Evolutionary conservation across 2,797 vertebrate species (phyloP), one percentile per base, ranked within the genome.

Genomic region (Pantherophis vulpinus): DNA sequence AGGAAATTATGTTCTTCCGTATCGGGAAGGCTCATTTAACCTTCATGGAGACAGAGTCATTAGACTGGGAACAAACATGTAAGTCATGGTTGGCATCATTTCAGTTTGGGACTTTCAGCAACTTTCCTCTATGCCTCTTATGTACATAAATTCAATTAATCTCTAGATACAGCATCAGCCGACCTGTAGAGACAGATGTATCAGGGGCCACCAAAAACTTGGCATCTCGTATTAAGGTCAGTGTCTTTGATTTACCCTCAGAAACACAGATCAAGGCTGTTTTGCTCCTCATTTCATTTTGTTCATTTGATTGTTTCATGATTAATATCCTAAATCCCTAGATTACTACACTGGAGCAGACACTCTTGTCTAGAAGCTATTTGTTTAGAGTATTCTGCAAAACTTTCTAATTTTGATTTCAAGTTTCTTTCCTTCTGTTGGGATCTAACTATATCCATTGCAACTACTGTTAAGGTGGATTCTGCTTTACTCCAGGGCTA

Each of bases 1-100:
- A 63, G 99, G 99, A 74, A 98, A 98, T 98, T 99, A 99, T 1
- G 88, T 97, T 0, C 27, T 97, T 70, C 98, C 98, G 23, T 96
- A 98, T 20, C 98, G 98, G 54, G 99, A 99, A 97, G 99, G 99
- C 87, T 99, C 99, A 58, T 99, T 99, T 92, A 99, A 99, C 66
- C 98, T 99, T 93, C 99, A 98, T 96, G 99, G 99, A 96, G 99
- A 99, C 95, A 97, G 99, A 95, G 98, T 99, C 95, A 98, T 99
- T 95, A 99, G 99, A 96, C 98, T 99, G 60, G 99, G 99, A 96
- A 99, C 99, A 92, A 99, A 99, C 90, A 99, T 99, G 99, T 99
- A 97, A 98, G 98, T 96, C 25, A 37, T 8, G 47, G 2, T 20
- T 20, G 29, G 23, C 42, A 29, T 32, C 59, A 5, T 88, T 61